phyloP scores from a whole-genome alignment of 2,113 vertebrate species.

The Ia io region DNA sequence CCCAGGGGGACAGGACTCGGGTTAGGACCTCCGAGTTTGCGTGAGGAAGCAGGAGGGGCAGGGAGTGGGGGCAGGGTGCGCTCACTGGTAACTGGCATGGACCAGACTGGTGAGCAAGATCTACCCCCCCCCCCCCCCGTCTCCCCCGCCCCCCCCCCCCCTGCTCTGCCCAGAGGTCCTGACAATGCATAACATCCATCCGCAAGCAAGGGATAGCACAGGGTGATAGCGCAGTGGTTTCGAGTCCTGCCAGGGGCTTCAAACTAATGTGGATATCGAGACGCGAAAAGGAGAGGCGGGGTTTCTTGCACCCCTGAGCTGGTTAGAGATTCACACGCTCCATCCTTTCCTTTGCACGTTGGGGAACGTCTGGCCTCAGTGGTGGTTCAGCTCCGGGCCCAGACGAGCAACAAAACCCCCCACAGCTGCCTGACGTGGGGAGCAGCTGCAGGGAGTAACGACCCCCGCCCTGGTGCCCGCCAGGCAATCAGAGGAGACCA shows the following conservation, averaged over 20 bases:
- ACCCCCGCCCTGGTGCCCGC: no score
- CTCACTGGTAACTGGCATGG: no score
- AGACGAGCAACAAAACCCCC: no score
- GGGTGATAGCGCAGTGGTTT: not conserved
- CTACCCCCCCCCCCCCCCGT: no score
- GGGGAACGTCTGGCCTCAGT: not conserved
- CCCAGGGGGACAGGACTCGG: not conserved
- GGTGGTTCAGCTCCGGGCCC: no score
- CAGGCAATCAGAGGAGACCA: no score
- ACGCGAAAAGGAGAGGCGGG: not conserved
- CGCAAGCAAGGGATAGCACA: no score
- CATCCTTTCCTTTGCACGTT: not conserved
- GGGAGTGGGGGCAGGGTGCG: rapidly evolving
- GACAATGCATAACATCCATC: not conserved
- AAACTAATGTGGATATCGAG: not conserved
- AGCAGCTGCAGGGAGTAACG: no score
- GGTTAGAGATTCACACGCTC: not conserved
- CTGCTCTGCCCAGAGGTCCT: rapidly evolving
- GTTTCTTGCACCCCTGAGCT: not conserved
- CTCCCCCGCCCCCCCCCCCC: no score
- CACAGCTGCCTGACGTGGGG: no score
- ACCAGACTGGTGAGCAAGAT: not conserved
- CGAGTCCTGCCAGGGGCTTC: not conserved
- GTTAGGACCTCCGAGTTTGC: not conserved
- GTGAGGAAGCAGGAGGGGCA: not conserved